Conservation (phyloP, 2,797 vertebrate species). For the Channallabes apus region DNA sequence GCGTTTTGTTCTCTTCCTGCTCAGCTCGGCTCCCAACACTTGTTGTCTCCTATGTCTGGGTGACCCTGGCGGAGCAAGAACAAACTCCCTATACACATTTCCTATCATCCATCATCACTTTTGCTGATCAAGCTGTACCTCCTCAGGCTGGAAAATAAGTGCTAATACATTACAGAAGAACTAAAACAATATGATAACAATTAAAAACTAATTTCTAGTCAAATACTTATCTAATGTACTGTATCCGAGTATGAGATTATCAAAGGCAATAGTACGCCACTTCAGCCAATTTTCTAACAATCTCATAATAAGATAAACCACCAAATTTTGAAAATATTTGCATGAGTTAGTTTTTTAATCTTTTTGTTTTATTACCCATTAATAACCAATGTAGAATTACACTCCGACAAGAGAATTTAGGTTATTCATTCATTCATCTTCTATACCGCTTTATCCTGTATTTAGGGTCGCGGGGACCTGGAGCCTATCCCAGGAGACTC, state of each 20-base stretch:
- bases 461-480: no score
- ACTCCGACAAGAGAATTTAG: neutral
- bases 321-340: neutral
- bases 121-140: slow-evolving; percentile 12
- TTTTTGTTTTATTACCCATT: neutral
- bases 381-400: neutral
- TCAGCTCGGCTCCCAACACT: slow-evolving; percentile 19
- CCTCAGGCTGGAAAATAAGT: neutral
- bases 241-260: neutral
- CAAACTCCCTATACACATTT: slow-evolving; percentile 17
- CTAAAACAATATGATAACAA: neutral
- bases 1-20: slow-evolving; percentile 34
- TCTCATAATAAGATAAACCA: neutral
- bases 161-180: neutral
- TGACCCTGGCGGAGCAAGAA: slow-evolving; percentile 5
- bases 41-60: slow-evolving; percentile 23
- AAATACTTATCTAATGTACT: neutral
- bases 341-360: neutral
- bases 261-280: neutral
- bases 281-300: neutral
- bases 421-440: no score
- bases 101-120: slow-evolving; percentile 8
- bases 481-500: no score
- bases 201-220: neutral
- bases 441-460: no score